A percentile compares a stretch with the other conserved stretches of the same genome.
Evolutionary conservation across 2,888 invertebrate genomes (phyloP).

Genomic region (Cylloceria caligata): DNA sequence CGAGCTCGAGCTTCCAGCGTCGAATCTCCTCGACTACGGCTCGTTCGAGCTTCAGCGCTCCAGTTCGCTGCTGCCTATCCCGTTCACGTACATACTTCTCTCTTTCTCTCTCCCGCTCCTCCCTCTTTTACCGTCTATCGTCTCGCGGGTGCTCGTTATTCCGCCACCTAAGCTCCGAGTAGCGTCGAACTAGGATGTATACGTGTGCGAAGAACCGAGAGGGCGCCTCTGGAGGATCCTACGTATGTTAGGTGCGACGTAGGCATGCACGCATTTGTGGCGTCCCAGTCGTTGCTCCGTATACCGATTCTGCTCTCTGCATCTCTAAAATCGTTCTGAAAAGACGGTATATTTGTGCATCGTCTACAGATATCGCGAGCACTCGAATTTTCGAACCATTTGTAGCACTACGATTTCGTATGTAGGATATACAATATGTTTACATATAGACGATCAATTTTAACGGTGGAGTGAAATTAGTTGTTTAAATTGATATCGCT

Average conservation of each 20-base stretch:
- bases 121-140: slow-evolving; percentile 36
- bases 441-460: no score
- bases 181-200: slow-evolving; percentile 52
- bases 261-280: slow-evolving; percentile 48
- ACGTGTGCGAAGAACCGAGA: slow-evolving; percentile 35
- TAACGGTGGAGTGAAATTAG: no score
- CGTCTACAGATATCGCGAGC: background rate
- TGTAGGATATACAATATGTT: no score
- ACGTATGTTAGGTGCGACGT: slow-evolving; percentile 52
- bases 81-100: slow-evolving; percentile 57
- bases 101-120: slow-evolving; percentile 34
- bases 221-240: slow-evolving; percentile 32
- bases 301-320: background rate
- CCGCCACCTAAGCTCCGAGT: slow-evolving; percentile 65
- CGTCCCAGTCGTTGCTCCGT: slow-evolving; percentile 46
- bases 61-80: slow-evolving; percentile 42
- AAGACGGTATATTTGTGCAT: background rate
- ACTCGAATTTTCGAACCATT: background rate
- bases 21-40: slow-evolving; percentile 62
- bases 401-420: no score
- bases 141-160: slow-evolving; percentile 67
- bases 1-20: slow-evolving; percentile 45
- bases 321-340: background rate
- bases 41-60: slow-evolving; percentile 64
- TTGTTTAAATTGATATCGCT: no score